Conservation (phyloP, 2,888 invertebrate species). For the Ceraclea dissimilis region DNA sequence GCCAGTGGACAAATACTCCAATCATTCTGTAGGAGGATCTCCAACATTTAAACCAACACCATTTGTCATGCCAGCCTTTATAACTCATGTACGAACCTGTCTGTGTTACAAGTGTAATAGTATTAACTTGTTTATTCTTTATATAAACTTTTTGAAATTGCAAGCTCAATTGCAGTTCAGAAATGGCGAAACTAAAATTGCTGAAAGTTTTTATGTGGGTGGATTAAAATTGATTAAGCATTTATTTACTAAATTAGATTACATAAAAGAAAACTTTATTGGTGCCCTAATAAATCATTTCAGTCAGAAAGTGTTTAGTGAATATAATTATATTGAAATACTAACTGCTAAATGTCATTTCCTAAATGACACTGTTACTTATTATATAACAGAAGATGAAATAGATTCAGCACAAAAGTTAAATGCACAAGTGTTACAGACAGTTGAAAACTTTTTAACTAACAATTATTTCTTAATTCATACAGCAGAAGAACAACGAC, state of each 20-base stretch:
- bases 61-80: slow-evolving; percentile 17
- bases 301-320: slow-evolving; percentile 1
- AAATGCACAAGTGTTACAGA: slow-evolving; percentile 13
- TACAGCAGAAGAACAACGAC: slow-evolving; percentile 17
- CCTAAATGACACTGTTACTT: slow-evolving; percentile 12
- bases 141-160: slow-evolving; percentile 9
- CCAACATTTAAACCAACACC: slow-evolving; percentile 20
- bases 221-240: slow-evolving; percentile 18
- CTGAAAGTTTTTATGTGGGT: slow-evolving; percentile 18
- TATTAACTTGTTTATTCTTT: slow-evolving; percentile 11
- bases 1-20: slow-evolving; percentile 11
- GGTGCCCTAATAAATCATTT: slow-evolving; percentile 4
- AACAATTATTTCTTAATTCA: slow-evolving; percentile 14
- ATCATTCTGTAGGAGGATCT: slow-evolving; percentile 17
- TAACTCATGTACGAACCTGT: slow-evolving; percentile 16
- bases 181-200: slow-evolving; percentile 14
- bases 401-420: slow-evolving; percentile 13
- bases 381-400: slow-evolving; percentile 19
- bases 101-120: slow-evolving; percentile 20
- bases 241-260: slow-evolving; percentile 10
- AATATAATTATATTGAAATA: slow-evolving; percentile 8
- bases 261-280: slow-evolving; percentile 7
- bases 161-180: slow-evolving; percentile 19
- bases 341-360: slow-evolving; percentile 14
- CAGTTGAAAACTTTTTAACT: background rate